Base-by-base conservation (phyloP, 2,888 invertebrate genomes). In the Andrena trimmerana region DNA sequence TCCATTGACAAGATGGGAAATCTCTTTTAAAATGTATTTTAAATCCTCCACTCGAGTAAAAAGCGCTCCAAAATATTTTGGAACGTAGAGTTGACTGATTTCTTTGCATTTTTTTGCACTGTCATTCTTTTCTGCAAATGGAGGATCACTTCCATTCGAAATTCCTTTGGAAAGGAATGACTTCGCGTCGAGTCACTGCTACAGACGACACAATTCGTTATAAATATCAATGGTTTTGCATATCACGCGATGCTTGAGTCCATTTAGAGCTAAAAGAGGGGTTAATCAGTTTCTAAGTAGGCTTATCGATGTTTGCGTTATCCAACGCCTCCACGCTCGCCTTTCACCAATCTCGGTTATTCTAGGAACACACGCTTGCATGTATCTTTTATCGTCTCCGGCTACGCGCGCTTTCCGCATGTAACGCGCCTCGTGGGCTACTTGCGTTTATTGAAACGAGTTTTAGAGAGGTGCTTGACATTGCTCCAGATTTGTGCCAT, bases 271-370 rank as follows among this genome's bases (percentile, higher is more conserved):
- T 31, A 27, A 36, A 36, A 36, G 62, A 29, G 7, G 52, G 27
- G n/a, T 63, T 65, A 63, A 36, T 33, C 52, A 52, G n/a, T 60
- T 68, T 68, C 75, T 60, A 6, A 8, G 60, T 69, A 74, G 13
- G 24, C 62, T 79, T 81, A 79, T 79, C 74, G 48, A 50, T 60
- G 78, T 69, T 71, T 62, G n/a, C 10, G 60, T 78, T 79, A 82
- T 75, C 67, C 33, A 74, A 82, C 36, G 67, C 67, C 62, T 48
- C 33, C 20, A 13, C 3, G 60, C 10, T 68, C 63, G 29, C 62
- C 8, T 80, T 69, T 67, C 60, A 62, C 13, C 59, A 62, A 48
- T 60, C 70, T 20, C 48, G 29, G 31, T 24, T 20, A 10, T 20
- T 48, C n/a, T 48, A 59, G 29, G n/a, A 59, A 8, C 29, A 20